Evolutionary conservation across 2,888 invertebrate species (phyloP).

Genomic region (Icerya purchasi): DNA sequence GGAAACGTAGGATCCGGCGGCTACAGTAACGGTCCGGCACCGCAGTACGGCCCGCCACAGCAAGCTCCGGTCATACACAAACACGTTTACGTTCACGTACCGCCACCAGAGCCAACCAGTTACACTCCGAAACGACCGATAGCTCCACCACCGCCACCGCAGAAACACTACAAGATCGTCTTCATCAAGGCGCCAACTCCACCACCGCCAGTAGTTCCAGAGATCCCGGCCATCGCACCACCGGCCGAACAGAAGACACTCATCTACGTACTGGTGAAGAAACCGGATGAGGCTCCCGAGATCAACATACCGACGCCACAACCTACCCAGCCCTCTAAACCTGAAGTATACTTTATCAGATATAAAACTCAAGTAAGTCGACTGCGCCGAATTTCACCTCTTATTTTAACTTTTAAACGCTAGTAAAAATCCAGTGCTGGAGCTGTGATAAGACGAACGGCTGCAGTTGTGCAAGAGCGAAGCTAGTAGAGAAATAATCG

Average conservation of each 20-base stretch:
- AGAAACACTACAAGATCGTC: constrained; percentile 66
- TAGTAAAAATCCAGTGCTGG: not conserved
- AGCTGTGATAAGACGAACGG: not conserved
- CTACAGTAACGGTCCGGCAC: constrained; percentile 32
- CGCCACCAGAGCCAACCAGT: constrained; percentile 60
- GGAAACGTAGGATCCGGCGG: constrained; percentile 17
- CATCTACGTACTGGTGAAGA: constrained; percentile 71
- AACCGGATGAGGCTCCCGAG: constrained; percentile 63
- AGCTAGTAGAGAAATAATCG: too few species aligned
- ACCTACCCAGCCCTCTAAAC: constrained; percentile 69
- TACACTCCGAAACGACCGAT: constrained; percentile 40
- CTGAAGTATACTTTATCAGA: constrained; percentile 76
- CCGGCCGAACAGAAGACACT: constrained; percentile 76
- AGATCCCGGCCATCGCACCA: constrained; percentile 36
- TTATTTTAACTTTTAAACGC: not conserved
- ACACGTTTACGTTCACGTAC: constrained; percentile 77
- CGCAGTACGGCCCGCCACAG: constrained; percentile 48
- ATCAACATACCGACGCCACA: constrained; percentile 55
- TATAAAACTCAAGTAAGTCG: constrained; percentile 60
- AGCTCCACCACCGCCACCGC: constrained; percentile 32
- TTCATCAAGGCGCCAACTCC: constrained; percentile 48
- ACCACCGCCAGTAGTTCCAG: constrained; percentile 29
- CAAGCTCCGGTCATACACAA: constrained; percentile 64
- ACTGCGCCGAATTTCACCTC: not conserved
- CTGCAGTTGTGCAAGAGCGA: too few species aligned